These are phyloP conservation scores for Campylorhamphus procurvoides DNA, from an alignment of 2,113 vertebrate genomes.

Conservation along the genomic window DNA sequence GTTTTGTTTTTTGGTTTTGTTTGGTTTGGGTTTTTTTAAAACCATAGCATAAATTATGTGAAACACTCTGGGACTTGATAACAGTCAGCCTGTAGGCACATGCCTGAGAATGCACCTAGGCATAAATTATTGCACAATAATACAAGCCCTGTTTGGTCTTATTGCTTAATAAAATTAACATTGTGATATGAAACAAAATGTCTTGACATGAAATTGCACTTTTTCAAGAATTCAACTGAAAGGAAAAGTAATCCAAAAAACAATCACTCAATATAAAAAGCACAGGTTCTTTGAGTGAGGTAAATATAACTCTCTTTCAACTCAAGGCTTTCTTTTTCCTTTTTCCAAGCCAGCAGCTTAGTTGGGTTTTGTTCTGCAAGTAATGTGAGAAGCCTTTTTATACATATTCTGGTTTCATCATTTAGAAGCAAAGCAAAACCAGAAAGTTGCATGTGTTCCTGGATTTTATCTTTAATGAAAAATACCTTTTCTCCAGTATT, in stretches of 20 bases:
- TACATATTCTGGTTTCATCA: conserved; percentile 29
- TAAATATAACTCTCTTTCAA: neutral
- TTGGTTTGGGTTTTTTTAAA: neutral
- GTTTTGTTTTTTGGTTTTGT: neutral
- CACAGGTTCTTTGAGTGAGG: neutral
- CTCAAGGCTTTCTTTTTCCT: neutral
- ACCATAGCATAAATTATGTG: neutral
- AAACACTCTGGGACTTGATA: conserved; percentile 15
- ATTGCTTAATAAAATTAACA: conserved; percentile 53
- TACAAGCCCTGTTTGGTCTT: conserved; percentile 51
- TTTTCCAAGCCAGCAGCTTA: conserved; percentile 10
- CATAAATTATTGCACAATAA: conserved; percentile 56
- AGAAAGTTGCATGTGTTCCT: conserved; percentile 10
- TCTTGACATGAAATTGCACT: conserved; percentile 43
- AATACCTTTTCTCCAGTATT: neutral
- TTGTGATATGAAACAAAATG: conserved; percentile 31
- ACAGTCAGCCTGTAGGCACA: neutral
- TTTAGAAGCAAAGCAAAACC: conserved; percentile 56
- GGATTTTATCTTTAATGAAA: conserved; percentile 49
- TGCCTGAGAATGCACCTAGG: conserved; percentile 30
- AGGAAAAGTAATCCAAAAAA: neutral
- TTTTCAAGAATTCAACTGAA: neutral
- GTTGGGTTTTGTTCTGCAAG: conserved; percentile 54
- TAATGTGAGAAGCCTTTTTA: conserved; percentile 9
- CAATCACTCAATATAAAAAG: neutral